Percentiles rank a stretch among this genome's conserved stretches.
Evolutionary conservation across 2,797 vertebrate species (phyloP).

Genomic region (Microhierax caerulescens): DNA sequence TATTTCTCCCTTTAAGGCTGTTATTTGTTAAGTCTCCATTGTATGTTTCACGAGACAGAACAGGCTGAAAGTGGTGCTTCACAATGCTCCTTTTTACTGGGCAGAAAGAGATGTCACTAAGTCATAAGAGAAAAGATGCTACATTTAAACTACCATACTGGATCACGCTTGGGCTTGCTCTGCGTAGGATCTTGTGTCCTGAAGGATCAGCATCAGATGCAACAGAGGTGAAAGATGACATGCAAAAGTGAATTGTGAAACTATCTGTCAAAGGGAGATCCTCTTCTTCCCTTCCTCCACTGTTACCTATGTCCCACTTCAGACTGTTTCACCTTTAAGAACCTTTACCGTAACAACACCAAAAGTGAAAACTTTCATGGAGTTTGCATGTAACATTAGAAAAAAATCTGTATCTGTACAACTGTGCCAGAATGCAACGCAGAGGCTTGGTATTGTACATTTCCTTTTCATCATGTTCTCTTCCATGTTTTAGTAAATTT

Average conservation of each 20-base stretch:
- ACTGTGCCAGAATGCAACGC: neutral
- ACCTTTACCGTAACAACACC: neutral
- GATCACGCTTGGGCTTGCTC: neutral
- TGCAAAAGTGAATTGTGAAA: neutral
- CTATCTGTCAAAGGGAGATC: neutral
- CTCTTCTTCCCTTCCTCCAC: neutral
- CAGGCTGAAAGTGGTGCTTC: neutral
- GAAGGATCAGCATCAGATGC: neutral
- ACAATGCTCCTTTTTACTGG: neutral
- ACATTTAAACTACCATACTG: neutral
- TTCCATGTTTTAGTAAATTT: neutral
- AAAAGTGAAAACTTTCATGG: neutral
- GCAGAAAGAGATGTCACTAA: neutral
- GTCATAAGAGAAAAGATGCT: neutral
- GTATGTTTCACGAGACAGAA: neutral
- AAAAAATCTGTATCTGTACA: neutral
- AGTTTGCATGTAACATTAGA: neutral
- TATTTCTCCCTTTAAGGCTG: neutral
- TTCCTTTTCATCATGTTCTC: neutral
- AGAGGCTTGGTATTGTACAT: neutral
- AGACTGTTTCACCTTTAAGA: neutral
- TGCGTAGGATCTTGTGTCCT: neutral
- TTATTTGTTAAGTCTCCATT: neutral
- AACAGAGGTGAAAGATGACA: neutral
- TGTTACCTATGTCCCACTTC: fast-evolving